Conservation (phyloP, 2,888 invertebrate species). For the Eupithecia inturbata region DNA sequence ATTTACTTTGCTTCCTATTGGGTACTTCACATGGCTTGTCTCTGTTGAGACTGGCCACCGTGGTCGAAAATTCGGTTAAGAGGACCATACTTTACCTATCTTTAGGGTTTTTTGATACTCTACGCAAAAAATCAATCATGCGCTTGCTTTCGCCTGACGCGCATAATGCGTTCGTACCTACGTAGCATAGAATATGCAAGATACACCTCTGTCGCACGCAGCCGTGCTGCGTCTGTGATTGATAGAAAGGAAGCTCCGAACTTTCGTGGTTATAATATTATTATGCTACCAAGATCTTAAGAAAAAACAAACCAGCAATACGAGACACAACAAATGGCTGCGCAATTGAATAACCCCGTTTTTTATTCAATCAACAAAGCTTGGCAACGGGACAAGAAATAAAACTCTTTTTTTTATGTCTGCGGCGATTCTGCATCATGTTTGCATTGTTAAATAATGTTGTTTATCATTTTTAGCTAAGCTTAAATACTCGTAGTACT, state of each 20-base stretch:
- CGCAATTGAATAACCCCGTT: constrained; percentile 68
- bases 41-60: neutral
- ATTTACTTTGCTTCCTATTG: neutral
- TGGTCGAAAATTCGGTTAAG: neutral
- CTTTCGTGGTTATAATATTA: no score
- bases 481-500: neutral
- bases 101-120: no score
- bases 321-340: constrained; percentile 56
- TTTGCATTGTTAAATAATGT: constrained; percentile 36
- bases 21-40: neutral
- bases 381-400: constrained; percentile 78
- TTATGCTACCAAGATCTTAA: neutral
- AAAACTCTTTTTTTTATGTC: constrained; percentile 65
- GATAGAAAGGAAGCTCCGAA: neutral
- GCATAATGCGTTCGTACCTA: neutral
- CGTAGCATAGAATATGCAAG: neutral
- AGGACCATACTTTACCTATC: neutral
- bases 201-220: neutral
- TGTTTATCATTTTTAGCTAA: constrained; percentile 31
- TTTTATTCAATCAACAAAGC: constrained; percentile 68
- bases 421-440: constrained; percentile 40
- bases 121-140: neutral
- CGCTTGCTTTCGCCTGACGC: neutral
- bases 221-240: neutral
- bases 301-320: neutral